Percentiles rank a stretch among this genome's conserved stretches.
Evolutionary conservation across 2,113 vertebrate genomes (phyloP).

Genomic region (Heptranchias perlo): DNA sequence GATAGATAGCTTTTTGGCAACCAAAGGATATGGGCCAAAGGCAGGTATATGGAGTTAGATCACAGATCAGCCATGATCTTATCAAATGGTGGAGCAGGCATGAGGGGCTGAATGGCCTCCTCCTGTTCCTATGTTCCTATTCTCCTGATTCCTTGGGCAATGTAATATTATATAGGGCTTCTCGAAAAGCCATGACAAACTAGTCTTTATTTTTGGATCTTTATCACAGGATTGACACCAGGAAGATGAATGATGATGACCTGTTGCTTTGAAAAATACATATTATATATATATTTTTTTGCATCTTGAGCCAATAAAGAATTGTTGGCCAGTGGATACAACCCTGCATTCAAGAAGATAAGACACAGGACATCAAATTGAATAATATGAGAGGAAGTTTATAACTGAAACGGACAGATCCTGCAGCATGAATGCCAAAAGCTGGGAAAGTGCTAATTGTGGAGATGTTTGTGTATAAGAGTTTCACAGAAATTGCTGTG

Average conservation of each 20-base stretch:
- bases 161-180: too few species aligned
- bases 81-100: too few species aligned
- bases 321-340: not conserved
- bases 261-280: not conserved
- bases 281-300: not conserved
- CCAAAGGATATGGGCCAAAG: too few species aligned
- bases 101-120: too few species aligned
- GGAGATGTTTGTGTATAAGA: not conserved
- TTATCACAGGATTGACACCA: conserved; percentile 8
- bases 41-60: too few species aligned
- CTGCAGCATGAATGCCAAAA: not conserved
- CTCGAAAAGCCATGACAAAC: not conserved
- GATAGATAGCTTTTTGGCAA: too few species aligned
- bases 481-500: not conserved
- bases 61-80: too few species aligned
- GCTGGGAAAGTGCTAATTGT: not conserved
- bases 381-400: not conserved
- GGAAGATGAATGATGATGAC: not conserved
- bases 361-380: not conserved
- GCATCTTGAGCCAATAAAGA: not conserved
- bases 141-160: not conserved
- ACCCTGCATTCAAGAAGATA: not conserved
- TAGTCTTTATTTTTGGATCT: not conserved
- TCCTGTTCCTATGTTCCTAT: too few species aligned
- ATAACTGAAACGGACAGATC: not conserved